Conservation (phyloP, 2,797 vertebrate species). For the Eutrigla gurnardus region DNA sequence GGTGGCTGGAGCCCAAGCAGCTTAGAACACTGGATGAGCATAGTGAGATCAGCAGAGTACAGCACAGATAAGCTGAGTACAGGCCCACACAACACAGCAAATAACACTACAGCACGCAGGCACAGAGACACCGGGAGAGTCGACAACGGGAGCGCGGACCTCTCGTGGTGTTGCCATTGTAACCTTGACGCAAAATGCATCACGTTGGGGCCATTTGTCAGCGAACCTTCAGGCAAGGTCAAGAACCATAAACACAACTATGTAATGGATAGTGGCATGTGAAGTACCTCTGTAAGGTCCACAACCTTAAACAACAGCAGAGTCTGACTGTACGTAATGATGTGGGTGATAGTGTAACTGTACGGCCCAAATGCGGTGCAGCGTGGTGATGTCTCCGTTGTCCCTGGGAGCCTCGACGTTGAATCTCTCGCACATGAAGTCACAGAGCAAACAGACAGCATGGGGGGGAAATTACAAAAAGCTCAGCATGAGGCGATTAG, state of each 20-base stretch:
- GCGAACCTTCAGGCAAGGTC: conserved; percentile 67
- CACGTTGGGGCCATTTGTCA: conserved; percentile 62
- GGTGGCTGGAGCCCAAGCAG: conserved; percentile 81
- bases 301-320: conserved; percentile 42
- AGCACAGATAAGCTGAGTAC: conserved; percentile 73
- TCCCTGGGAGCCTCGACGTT: conserved; percentile 7
- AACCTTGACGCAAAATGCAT: conserved; percentile 67
- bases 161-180: conserved; percentile 40
- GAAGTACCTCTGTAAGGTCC: conserved; percentile 39
- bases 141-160: conserved; percentile 25
- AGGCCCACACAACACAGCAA: conserved; percentile 75
- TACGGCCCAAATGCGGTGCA: background rate
- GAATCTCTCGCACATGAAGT: conserved; percentile 44
- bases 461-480: conserved; percentile 15
- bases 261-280: conserved; percentile 60
- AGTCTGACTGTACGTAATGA: conserved; percentile 17
- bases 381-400: conserved; percentile 16
- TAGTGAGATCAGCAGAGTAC: conserved; percentile 78
- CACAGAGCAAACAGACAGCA: conserved; percentile 43
- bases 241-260: conserved; percentile 61
- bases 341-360: conserved; percentile 32
- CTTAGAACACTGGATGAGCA: conserved; percentile 78
- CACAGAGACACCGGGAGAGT: conserved; percentile 49
- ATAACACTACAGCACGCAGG: conserved; percentile 56
- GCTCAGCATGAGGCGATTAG: conserved; percentile 66